These are phyloP conservation scores for Coenonympha glycerion DNA, from an alignment of 2,888 invertebrate genomes.

Conservation along the genomic window DNA sequence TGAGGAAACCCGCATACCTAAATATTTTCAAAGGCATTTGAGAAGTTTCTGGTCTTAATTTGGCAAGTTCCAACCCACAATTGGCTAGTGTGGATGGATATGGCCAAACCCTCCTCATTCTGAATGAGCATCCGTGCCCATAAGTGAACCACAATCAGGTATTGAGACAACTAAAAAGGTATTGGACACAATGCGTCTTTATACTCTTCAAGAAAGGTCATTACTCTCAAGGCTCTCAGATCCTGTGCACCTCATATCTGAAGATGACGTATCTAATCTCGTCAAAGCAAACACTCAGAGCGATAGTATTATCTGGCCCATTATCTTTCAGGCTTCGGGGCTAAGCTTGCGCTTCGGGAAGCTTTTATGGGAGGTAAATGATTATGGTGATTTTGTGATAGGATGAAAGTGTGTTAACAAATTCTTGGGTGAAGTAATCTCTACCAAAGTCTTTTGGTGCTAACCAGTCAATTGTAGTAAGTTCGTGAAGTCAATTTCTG, in stretches of 20 bases:
- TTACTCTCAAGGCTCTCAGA: slow-evolving; percentile 14
- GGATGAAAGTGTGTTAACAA: slow-evolving; percentile 6
- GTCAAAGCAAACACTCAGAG: slow-evolving; percentile 25
- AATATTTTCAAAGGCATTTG: no score
- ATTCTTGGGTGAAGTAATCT: not conserved
- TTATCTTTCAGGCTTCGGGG: slow-evolving; percentile 19
- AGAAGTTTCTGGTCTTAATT: no score
- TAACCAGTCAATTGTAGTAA: no score
- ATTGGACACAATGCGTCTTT: not conserved
- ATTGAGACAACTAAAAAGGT: no score
- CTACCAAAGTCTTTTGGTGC: not conserved
- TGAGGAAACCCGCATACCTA: no score
- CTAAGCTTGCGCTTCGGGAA: slow-evolving; percentile 8
- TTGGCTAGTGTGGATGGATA: no score
- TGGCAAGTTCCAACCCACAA: no score
- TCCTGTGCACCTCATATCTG: slow-evolving; percentile 16
- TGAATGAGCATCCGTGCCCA: no score
- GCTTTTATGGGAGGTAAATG: slow-evolving; percentile 13
- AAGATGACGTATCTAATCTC: slow-evolving; percentile 29
- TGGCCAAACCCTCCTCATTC: no score
- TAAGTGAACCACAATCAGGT: no score
- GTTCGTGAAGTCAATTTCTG: no score
- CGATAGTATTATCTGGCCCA: slow-evolving; percentile 22
- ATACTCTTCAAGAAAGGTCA: slow-evolving; percentile 15
- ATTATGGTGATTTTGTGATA: slow-evolving; percentile 15